Percentiles rank a stretch among this genome's conserved stretches.
Evolutionary conservation across 1,140 invertebrate genomes (phyloP).

Genomic region (Helicoverpa zea): DNA sequence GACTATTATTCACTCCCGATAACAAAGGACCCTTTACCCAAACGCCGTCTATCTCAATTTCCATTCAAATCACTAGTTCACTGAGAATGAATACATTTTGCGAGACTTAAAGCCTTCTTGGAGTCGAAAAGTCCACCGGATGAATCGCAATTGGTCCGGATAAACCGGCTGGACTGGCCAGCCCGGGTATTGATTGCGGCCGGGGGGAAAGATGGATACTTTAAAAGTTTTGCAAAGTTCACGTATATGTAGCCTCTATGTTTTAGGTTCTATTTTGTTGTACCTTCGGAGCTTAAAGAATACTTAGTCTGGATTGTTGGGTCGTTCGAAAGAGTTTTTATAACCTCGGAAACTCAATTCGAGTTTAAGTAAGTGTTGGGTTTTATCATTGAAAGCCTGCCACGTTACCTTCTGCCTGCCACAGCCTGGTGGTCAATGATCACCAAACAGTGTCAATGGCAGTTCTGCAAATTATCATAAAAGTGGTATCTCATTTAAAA

Average conservation of each 20-base stretch:
- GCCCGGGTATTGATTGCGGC: constrained; percentile 35
- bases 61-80: constrained; percentile 10
- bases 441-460: too few species aligned
- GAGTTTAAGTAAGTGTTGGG: too few species aligned
- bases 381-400: too few species aligned
- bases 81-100: constrained; percentile 15
- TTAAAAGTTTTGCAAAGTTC: constrained; percentile 18
- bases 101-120: background rate
- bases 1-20: background rate
- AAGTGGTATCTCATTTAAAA: too few species aligned
- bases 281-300: background rate
- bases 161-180: constrained; percentile 17
- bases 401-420: too few species aligned
- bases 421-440: too few species aligned
- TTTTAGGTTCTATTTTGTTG: background rate
- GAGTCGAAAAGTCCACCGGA: constrained; percentile 33
- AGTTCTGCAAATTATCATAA: too few species aligned
- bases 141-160: constrained; percentile 36
- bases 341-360: too few species aligned
- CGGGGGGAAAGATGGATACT: constrained; percentile 4
- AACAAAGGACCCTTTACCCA: background rate
- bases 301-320: too few species aligned
- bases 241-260: background rate
- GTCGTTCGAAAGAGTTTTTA: too few species aligned
- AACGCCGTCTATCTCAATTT: background rate